These are phyloP conservation scores for Oxyscelio sp. DNA, from an alignment of 2,888 invertebrate genomes.

Conservation along the genomic window DNA sequence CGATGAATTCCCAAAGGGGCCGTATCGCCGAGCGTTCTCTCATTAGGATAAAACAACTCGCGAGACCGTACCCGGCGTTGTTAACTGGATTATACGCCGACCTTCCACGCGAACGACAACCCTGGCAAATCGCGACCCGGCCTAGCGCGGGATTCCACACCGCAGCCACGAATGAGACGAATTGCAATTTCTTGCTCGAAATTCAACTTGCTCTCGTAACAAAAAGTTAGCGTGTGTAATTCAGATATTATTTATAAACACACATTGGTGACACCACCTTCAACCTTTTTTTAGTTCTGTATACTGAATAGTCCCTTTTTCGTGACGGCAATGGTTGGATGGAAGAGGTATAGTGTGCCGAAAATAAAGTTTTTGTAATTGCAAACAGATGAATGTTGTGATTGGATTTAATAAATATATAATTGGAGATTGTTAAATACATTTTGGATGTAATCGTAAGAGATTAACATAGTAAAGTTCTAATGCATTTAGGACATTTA, in stretches of 20 bases:
- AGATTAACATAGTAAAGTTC: too few relatives aligned
- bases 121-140: slow-evolving; percentile 64
- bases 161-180: slow-evolving; percentile 61
- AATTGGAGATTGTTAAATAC: too few relatives aligned
- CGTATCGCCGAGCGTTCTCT: slow-evolving; percentile 84
- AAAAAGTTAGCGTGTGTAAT: slow-evolving; percentile 49
- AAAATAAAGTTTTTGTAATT: too few relatives aligned
- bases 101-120: slow-evolving; percentile 72
- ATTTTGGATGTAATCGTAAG: too few relatives aligned
- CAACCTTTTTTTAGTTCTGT: too few relatives aligned
- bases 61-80: slow-evolving; percentile 76
- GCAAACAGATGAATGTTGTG: too few relatives aligned
- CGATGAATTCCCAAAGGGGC: slow-evolving; percentile 85
- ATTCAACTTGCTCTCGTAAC: slow-evolving; percentile 49
- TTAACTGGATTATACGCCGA: slow-evolving; percentile 82
- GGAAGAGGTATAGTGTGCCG: too few relatives aligned
- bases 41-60: slow-evolving; percentile 87
- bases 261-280: slow-evolving; percentile 21
- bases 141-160: slow-evolving; percentile 47
- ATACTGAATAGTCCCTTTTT: too few relatives aligned
- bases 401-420: too few relatives aligned
- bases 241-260: slow-evolving; percentile 41
- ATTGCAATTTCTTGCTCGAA: slow-evolving; percentile 72
- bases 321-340: too few relatives aligned
- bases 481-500: too few relatives aligned